Evolutionary conservation across 2,797 vertebrate genomes (phyloP), one percentile per base, ranked within the genome.

Genomic region (Pangasius djambal): DNA sequence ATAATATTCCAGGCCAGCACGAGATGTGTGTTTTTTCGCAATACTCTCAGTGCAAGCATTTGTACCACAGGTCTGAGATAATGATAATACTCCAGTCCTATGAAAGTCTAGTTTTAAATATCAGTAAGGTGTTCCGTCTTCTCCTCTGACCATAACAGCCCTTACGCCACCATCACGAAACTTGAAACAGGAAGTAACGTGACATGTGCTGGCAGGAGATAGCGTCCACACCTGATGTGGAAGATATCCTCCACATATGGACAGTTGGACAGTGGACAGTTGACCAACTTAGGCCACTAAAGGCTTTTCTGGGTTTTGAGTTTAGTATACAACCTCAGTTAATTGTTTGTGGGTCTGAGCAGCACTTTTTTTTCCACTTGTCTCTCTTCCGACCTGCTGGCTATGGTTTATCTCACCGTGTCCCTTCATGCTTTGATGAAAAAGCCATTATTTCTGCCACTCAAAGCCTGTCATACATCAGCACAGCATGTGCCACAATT

Each of bases 361-460:
- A 31, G 55, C 86, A 63, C 61, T 74, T 74, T 83, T 74, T 83
- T 82, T 52, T n/a, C 28, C 77, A 15, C 57, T 85, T 15, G 86
- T 59, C 70, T 67, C 77, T 87, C 50, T 86, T 86, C 69, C 82
- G 70, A 82, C 85, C 91, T 84, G 77, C 87, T 88, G 87, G 92
- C 91, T 93, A 93, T 94, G 92, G 92, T 93, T 92, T 91, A 87
- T 92, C 91, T 92, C 91, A 86, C 83, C 70, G 61, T 70, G 91
- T 91, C 91, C 87, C 91, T 93, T 92, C 91, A 91, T 89, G 90
- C 89, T 90, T 90, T 82, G 89, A 94, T 92, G 93, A 95, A 94
- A 91, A 94, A 95, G 93, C 90, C 93, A 94, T 95, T 95, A 95
- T 95, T 93, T 90, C 75, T 90, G 91, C 93, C 85, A 92, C 94